Base-by-base conservation (phyloP, 2,888 invertebrate genomes). In the Tipula confusa region DNA sequence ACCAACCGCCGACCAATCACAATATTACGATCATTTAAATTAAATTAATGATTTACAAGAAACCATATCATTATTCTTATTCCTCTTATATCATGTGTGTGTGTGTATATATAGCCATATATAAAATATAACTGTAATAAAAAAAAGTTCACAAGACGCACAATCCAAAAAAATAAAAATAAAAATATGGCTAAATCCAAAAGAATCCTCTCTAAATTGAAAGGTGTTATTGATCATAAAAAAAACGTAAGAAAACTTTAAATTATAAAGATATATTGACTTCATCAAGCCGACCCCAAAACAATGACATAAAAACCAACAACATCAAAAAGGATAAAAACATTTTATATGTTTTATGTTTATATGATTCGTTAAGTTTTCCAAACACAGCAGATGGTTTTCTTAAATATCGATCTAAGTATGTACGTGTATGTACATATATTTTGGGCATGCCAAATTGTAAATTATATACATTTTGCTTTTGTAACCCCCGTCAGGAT, bases 401-500 rank as follows among this genome's bases (percentile, higher is more conserved):
- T 64, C 64, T 64, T 64, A 64, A 64, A 24, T 43, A 43, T 6
- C 36, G 7, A 36, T n/a, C n/a, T n/a, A n/a, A n/a, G n/a, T n/a
- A 33, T 33, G 33, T 33, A 43, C 15, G 9, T 24, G 7, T 64
- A 18, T 6, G 1, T 64, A 64, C 1, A 64, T n/a, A n/a, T 64
- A 64, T 64, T 64, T 64, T 64, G 64, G 64, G 64, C 64, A 64
- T 64, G 64, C 64, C 64, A 64, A 64, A 64, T 64, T 64, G 64
- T 64, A 64, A 64, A 64, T 64, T 64, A 64, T 64, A 64, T 64
- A 18, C 64, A 24, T 24, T 64, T 64, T 64, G 64, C 43, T 18
- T 43, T 43, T 43, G 79, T 79, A 13, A 80, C 80, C 80, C 80
- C 80, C 80, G 80, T 80, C 80, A 80, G 80, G 80, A 80, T 80